These are phyloP conservation scores for Rhysida immarginata DNA, from an alignment of 1,140 invertebrate genomes.

Conservation along the genomic window DNA sequence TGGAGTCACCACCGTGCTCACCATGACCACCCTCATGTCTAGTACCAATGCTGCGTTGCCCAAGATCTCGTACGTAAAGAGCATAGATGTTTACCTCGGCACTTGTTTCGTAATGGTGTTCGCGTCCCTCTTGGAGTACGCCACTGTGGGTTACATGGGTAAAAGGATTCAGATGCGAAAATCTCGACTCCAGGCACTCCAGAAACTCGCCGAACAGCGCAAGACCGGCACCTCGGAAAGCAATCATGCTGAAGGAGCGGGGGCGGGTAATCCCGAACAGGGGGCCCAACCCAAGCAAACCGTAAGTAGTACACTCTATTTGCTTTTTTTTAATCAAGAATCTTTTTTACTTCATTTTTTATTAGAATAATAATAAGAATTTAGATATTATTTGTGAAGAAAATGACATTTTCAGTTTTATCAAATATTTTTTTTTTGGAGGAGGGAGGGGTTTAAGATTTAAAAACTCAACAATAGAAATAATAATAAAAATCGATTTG, in stretches of 20 bases:
- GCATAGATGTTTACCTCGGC: slow-evolving; percentile 94
- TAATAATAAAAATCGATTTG: too few relatives aligned
- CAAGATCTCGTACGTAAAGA: slow-evolving; percentile 97
- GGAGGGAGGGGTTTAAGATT: too few relatives aligned
- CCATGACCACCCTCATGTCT: slow-evolving; percentile 39
- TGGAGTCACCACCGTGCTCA: slow-evolving; percentile 38
- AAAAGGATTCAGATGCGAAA: slow-evolving; percentile 90
- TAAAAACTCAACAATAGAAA: too few relatives aligned
- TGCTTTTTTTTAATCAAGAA: neutral
- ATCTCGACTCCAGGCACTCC: slow-evolving; percentile 67
- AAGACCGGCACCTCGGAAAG: slow-evolving; percentile 30
- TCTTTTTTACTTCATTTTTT: too few relatives aligned
- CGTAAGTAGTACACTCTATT: slow-evolving; percentile 1
- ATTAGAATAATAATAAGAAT: too few relatives aligned
- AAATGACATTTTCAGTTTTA: too few relatives aligned
- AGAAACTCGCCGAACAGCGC: slow-evolving; percentile 80
- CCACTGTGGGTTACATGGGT: slow-evolving; percentile 86
- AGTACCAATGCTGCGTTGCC: slow-evolving; percentile 87
- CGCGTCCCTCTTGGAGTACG: slow-evolving; percentile 84
- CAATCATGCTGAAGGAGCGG: slow-evolving; percentile 6
- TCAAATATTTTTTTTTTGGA: too few relatives aligned
- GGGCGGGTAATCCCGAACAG: slow-evolving; percentile 6
- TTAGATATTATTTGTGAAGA: too few relatives aligned
- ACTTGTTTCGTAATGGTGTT: slow-evolving; percentile 98
- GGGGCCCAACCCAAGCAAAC: slow-evolving; percentile 3